Evolutionary conservation across 2,888 invertebrate species (phyloP).

Genomic region (Drosophila helvetica): DNA sequence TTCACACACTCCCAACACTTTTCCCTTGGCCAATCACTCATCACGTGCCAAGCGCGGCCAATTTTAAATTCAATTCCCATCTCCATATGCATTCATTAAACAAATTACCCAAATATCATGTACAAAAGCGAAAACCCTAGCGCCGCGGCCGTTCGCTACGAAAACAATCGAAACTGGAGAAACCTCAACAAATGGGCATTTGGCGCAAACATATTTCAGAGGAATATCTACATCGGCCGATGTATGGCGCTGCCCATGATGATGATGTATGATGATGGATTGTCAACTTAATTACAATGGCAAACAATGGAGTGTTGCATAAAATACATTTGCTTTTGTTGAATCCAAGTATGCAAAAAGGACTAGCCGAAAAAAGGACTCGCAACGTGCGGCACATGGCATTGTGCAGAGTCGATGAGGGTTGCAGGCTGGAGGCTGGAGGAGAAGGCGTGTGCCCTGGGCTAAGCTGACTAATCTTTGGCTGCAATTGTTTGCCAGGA

Average conservation of each 20-base stretch:
- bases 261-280: slow-evolving; percentile 83
- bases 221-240: slow-evolving; percentile 21
- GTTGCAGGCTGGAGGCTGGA: slow-evolving; percentile 1
- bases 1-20: neutral
- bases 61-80: slow-evolving; percentile 10
- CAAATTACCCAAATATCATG: slow-evolving; percentile 42
- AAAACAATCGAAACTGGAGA: slow-evolving; percentile 26
- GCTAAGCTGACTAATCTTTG: slow-evolving; percentile 72
- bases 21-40: slow-evolving; percentile 28
- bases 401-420: slow-evolving; percentile 14
- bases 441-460: slow-evolving; percentile 46
- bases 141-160: slow-evolving; percentile 11
- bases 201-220: slow-evolving; percentile 14
- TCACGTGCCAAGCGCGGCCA: slow-evolving; percentile 43
- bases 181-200: slow-evolving; percentile 41
- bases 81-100: slow-evolving; percentile 48
- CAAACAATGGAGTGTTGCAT: slow-evolving; percentile 75
- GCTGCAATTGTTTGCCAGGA: slow-evolving; percentile 62
- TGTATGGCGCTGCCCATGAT: slow-evolving; percentile 32
- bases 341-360: slow-evolving; percentile 47
- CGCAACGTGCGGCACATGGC: slow-evolving; percentile 52
- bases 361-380: slow-evolving; percentile 51
- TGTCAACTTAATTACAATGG: slow-evolving; percentile 81
- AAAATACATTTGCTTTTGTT: slow-evolving; percentile 51
- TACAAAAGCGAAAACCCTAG: slow-evolving; percentile 14